Evolutionary conservation across 2,888 invertebrate species (phyloP), one percentile per base, ranked within the genome.

Genomic region (Ellobium chinense): DNA sequence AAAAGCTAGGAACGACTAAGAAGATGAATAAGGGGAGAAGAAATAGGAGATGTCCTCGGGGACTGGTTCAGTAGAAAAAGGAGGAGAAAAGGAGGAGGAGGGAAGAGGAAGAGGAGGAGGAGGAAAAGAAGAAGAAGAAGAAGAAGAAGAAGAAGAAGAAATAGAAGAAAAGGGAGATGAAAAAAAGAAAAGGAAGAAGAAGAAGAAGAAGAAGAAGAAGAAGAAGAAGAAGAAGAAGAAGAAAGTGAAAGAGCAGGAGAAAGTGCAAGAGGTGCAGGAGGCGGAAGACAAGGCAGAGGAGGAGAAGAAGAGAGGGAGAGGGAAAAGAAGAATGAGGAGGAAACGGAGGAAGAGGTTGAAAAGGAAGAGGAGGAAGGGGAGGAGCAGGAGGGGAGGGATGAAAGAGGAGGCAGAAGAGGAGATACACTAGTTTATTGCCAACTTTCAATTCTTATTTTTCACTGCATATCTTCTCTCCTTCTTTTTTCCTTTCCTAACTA

Each of bases 191-290:
- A 36, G 62, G 34, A 18, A 27, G 37, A 54, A 39, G 37, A 58
- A 58, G 46, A 34, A 34, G 34, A 36, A 60, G n/a, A 34, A 70
- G 21, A 70, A n/a, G 7, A 29, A 54, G 29, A 56, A 37, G 65
- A 14, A 72, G 58, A 54, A 56, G 37, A 29, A 54, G 39, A 72
- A 34, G 34, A 34, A 72, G 54, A 77, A 12, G 39, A 31, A 56
- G 37, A 77, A 29, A 65, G 56, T 65, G 76, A 60, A 36, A 63
- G 54, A 81, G 63, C 70, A 65, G 56, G 36, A 65, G 62, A 60
- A 27, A 46, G 36, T 62, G 31, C 21, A 27, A 69, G 63, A 63
- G 54, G 69, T 39, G 37, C 21, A 68, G 73, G 31, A 27, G 39
- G 27, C 12, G 21, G 66, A 58, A 3, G 34, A 69, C 4, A 21